Conservation (phyloP, 2,888 invertebrate genomes). For the Mythimna lalbum region DNA sequence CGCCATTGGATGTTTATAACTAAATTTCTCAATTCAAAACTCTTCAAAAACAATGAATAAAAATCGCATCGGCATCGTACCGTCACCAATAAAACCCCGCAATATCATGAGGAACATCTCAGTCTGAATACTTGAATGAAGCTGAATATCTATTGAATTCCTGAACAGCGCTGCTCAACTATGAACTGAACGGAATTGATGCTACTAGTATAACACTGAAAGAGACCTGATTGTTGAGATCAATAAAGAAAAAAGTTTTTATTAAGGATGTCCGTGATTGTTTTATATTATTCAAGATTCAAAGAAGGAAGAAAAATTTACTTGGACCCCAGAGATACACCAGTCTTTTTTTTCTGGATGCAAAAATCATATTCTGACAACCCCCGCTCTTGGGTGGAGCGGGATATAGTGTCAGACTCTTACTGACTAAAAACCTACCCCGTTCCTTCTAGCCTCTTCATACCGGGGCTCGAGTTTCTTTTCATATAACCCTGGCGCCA, state of each 20-base stretch:
- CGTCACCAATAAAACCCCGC: constrained; percentile 40
- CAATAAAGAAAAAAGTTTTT: constrained; percentile 7
- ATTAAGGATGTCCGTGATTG: background rate
- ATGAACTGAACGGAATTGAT: constrained; percentile 54
- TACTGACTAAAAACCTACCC: too few relatives aligned
- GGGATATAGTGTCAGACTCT: too few relatives aligned
- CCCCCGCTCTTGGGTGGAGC: too few relatives aligned
- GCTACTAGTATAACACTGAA: constrained; percentile 40
- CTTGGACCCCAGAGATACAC: too few relatives aligned
- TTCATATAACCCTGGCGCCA: too few relatives aligned
- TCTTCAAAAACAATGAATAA: background rate
- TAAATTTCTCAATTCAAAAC: background rate
- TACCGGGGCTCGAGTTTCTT: too few relatives aligned
- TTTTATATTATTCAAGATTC: background rate
- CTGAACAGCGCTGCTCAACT: constrained; percentile 33
- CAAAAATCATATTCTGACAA: too few relatives aligned
- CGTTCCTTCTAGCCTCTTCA: too few relatives aligned
- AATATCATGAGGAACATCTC: constrained; percentile 47
- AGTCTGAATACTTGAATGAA: constrained; percentile 43
- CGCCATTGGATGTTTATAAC: too few relatives aligned
- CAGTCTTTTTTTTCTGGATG: too few relatives aligned
- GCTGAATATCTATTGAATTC: constrained; percentile 51
- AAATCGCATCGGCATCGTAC: constrained; percentile 23
- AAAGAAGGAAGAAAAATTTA: too few relatives aligned
- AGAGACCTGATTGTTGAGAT: constrained; percentile 22